These are phyloP conservation scores for Abrostola tripartita DNA, from an alignment of 2,888 invertebrate genomes.

Conservation along the genomic window DNA sequence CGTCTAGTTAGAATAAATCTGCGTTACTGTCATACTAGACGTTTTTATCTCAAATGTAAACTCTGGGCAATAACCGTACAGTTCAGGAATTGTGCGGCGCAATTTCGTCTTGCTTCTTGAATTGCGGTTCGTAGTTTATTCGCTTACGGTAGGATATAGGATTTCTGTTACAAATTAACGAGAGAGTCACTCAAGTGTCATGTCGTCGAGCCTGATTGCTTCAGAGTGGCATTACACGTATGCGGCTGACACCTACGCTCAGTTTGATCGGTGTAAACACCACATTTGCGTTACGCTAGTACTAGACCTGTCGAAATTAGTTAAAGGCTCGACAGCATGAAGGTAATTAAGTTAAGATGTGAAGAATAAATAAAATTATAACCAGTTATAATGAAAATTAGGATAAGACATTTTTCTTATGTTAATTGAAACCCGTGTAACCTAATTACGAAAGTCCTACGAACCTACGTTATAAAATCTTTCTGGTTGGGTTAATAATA, in stretches of 20 bases:
- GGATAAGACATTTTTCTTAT: too few species aligned
- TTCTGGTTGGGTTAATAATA: too few species aligned
- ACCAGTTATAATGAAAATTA: too few species aligned
- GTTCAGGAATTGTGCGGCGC: conserved; percentile 62
- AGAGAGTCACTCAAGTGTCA: conserved; percentile 84
- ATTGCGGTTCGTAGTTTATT: conserved; percentile 68
- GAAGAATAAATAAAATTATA: not conserved
- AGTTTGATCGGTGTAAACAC: conserved; percentile 67
- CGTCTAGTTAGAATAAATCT: conserved; percentile 63
- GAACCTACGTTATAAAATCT: too few species aligned
- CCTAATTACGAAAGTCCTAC: too few species aligned
- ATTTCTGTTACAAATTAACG: conserved; percentile 83
- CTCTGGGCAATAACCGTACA: conserved; percentile 67
- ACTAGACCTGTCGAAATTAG: conserved; percentile 33
- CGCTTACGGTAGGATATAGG: conserved; percentile 63
- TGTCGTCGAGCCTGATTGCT: conserved; percentile 70
- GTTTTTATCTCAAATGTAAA: conserved; percentile 80
- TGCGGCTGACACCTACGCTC: conserved; percentile 66
- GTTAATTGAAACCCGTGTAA: too few species aligned
- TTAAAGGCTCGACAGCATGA: conserved; percentile 13
- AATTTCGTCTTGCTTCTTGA: conserved; percentile 61
- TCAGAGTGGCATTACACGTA: conserved; percentile 67
- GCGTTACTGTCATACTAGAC: conserved; percentile 64
- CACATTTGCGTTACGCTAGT: conserved; percentile 42
- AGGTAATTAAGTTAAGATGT: not conserved